A percentile compares a stretch with the other conserved stretches of the same genome.
phyloP scores from a whole-genome alignment of 2,888 invertebrate species.

The Phyllotreta striolata region DNA sequence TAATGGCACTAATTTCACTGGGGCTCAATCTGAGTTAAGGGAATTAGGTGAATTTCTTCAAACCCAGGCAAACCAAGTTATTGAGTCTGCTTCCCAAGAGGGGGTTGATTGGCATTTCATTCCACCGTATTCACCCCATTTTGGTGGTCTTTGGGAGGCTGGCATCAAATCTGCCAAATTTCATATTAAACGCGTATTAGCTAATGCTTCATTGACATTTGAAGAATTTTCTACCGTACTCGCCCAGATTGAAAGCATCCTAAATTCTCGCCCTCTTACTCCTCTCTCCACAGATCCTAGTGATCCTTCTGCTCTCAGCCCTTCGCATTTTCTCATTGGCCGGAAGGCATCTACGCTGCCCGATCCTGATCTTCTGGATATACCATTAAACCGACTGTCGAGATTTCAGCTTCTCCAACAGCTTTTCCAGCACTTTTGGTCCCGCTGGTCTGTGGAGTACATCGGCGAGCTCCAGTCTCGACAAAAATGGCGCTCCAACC shows the following conservation, averaged over 20 bases:
- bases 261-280: slow-evolving; percentile 52
- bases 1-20: too few species aligned
- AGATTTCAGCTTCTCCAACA: slow-evolving; percentile 44
- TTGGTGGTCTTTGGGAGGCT: too few species aligned
- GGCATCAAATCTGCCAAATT: too few species aligned
- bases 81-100: too few species aligned
- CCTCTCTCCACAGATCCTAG: slow-evolving; percentile 46
- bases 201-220: too few species aligned
- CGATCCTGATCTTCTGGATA: slow-evolving; percentile 35
- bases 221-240: slow-evolving; percentile 51
- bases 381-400: slow-evolving; percentile 33
- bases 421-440: slow-evolving; percentile 45
- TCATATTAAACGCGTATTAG: too few species aligned
- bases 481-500: slow-evolving; percentile 37
- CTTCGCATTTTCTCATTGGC: slow-evolving; percentile 50
- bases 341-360: slow-evolving; percentile 39
- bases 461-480: slow-evolving; percentile 43
- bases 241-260: slow-evolving; percentile 49
- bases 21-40: too few species aligned
- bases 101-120: too few species aligned
- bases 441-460: slow-evolving; percentile 46
- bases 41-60: too few species aligned
- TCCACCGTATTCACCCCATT: too few species aligned
- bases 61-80: too few species aligned
- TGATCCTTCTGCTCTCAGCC: slow-evolving; percentile 45